Conservation (phyloP, 2,888 invertebrate species). For the Trissonchulus sp. region DNA sequence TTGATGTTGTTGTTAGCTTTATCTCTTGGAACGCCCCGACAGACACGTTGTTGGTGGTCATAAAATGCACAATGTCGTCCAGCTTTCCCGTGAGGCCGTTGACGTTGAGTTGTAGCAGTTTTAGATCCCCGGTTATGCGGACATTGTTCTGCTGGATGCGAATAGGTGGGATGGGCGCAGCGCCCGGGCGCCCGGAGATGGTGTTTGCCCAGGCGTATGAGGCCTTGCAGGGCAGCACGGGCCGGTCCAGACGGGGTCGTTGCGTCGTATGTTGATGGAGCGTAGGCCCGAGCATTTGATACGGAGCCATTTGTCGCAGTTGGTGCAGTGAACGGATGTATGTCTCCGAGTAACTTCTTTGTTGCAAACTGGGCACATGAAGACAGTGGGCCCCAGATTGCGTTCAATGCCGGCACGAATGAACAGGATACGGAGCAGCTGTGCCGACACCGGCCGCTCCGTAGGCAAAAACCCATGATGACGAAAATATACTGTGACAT, state of each 20-base stretch:
- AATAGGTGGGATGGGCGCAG: no score
- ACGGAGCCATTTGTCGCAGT: not conserved
- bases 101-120: conserved; percentile 17
- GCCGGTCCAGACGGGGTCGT: not conserved
- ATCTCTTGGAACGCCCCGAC: conserved; percentile 1
- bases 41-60: not conserved
- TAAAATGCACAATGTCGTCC: conserved; percentile 1
- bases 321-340: not conserved
- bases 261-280: not conserved
- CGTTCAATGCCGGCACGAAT: conserved; percentile 1
- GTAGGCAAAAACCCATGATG: not conserved
- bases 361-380: conserved; percentile 9
- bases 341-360: not conserved
- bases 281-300: conserved; percentile 7
- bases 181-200: no score
- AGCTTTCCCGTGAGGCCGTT: conserved; percentile 1
- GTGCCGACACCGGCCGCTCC: not conserved
- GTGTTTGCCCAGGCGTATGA: no score
- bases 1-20: not conserved
- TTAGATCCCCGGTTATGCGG: not conserved
- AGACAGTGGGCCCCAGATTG: not conserved
- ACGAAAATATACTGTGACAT: not conserved
- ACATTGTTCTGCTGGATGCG: not conserved
- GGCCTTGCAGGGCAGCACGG: no score
- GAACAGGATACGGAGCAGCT: conserved; percentile 3